A percentile compares a stretch with the other conserved stretches of the same genome.
phyloP scores from a whole-genome alignment of 2,888 invertebrate genomes.

The Tinea pellionella region DNA sequence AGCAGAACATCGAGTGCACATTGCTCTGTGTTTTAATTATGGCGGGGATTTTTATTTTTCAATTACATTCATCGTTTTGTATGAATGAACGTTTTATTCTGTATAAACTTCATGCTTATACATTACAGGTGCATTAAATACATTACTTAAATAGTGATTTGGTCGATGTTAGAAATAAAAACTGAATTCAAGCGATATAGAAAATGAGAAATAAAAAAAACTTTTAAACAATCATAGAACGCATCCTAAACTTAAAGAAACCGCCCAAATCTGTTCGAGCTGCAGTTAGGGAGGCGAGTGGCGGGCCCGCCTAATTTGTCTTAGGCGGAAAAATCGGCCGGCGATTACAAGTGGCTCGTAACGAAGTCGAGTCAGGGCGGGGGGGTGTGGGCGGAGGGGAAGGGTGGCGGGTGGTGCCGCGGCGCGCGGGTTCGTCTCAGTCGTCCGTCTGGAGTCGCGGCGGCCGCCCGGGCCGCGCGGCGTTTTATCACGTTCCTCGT shows the following conservation, averaged over 20 bases:
- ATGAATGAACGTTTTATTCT: too few relatives aligned
- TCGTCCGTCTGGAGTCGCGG: constrained; percentile 69
- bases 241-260: background rate
- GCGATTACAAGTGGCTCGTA: constrained; percentile 69
- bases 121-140: too few relatives aligned
- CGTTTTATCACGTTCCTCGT: constrained; percentile 66
- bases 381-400: constrained; percentile 21
- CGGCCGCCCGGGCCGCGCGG: constrained; percentile 68
- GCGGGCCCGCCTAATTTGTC: constrained; percentile 64
- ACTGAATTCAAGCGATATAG: background rate
- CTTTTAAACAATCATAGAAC: background rate
- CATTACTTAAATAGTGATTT: too few relatives aligned
- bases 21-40: constrained; percentile 1
- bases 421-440: constrained; percentile 52
- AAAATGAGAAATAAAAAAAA: background rate
- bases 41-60: background rate
- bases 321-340: constrained; percentile 68
- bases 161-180: too few relatives aligned
- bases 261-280: constrained; percentile 38
- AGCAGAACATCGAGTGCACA: constrained; percentile 22
- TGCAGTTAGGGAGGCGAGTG: constrained; percentile 35
- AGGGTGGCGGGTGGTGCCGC: constrained; percentile 33
- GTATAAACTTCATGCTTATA: too few relatives aligned
- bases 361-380: constrained; percentile 56
- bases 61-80: background rate